These are phyloP conservation scores for Diadegma fenestrale DNA, from an alignment of 2,888 invertebrate genomes.

Conservation along the genomic window DNA sequence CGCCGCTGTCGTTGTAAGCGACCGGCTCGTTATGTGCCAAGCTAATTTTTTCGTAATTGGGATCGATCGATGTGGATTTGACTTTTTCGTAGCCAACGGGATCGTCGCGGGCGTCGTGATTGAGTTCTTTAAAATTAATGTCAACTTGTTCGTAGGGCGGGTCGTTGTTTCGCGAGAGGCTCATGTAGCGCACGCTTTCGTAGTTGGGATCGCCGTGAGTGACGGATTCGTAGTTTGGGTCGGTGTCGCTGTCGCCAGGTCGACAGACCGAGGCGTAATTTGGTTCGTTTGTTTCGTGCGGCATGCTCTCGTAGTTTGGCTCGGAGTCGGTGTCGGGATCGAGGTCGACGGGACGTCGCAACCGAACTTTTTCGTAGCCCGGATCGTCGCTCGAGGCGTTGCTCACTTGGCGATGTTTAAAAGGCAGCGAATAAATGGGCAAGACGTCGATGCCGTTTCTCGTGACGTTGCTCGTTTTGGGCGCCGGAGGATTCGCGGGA, in stretches of 20 bases:
- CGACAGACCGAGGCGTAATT: conserved; percentile 87
- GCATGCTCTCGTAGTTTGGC: conserved; percentile 92
- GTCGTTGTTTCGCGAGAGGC: conserved; percentile 87
- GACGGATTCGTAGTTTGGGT: conserved; percentile 90
- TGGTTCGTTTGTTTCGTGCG: conserved; percentile 86
- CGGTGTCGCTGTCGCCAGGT: conserved; percentile 89
- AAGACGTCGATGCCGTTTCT: conserved; percentile 76
- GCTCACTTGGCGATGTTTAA: conserved; percentile 81
- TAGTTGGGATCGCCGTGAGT: conserved; percentile 91
- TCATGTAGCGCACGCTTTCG: conserved; percentile 92
- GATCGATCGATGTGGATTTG: conserved; percentile 67
- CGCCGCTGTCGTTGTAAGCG: conserved; percentile 72
- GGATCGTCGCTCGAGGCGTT: conserved; percentile 85
- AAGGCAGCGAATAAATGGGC: conserved; percentile 77
- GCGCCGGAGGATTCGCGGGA: background rate
- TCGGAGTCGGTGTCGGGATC: conserved; percentile 87
- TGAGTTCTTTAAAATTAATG: conserved; percentile 70
- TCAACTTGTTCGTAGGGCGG: conserved; percentile 85
- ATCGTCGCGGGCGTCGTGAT: conserved; percentile 27
- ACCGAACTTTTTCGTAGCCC: conserved; percentile 86
- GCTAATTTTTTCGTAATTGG: conserved; percentile 76
- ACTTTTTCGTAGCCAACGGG: conserved; percentile 74
- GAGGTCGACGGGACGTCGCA: conserved; percentile 74
- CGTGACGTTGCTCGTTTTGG: conserved; percentile 35
- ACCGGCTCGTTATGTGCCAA: conserved; percentile 56